A percentile compares a stretch with the other conserved stretches of the same genome.
phyloP scores from a whole-genome alignment of 2,888 invertebrate species.

The Epirrhoe alternata region DNA sequence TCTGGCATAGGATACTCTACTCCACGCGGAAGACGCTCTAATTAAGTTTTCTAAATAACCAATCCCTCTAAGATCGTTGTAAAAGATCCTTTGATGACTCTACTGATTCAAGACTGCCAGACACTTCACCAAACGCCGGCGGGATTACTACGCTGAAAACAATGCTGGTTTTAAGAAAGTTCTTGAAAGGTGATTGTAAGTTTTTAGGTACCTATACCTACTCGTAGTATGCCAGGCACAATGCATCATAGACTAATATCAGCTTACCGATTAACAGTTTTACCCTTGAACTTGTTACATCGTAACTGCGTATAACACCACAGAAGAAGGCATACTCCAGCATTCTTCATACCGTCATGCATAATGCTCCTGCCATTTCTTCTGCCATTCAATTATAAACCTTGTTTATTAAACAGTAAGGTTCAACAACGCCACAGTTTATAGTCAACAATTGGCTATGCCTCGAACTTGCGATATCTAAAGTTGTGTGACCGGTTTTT shows the following conservation, averaged over 20 bases:
- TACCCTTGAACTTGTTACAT: slow-evolving; percentile 39
- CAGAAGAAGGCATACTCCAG: background rate
- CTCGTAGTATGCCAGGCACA: too few species aligned
- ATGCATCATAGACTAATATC: slow-evolving; percentile 17
- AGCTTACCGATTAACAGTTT: slow-evolving; percentile 6
- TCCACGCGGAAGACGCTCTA: too few species aligned
- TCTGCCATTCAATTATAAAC: slow-evolving; percentile 20
- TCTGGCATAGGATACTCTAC: too few species aligned
- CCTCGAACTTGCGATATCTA: slow-evolving; percentile 11
- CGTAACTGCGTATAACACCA: slow-evolving; percentile 33
- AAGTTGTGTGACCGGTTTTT: slow-evolving; percentile 24
- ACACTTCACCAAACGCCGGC: too few species aligned
- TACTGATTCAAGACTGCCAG: too few species aligned
- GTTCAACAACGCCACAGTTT: background rate
- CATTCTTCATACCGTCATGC: slow-evolving; percentile 23
- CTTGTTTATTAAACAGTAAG: slow-evolving; percentile 5
- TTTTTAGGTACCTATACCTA: too few species aligned
- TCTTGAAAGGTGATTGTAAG: background rate
- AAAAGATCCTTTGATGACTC: too few species aligned
- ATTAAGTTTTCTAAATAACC: too few species aligned
- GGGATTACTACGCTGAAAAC: background rate
- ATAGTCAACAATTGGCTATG: slow-evolving; percentile 20
- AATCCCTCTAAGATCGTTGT: too few species aligned
- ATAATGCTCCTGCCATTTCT: slow-evolving; percentile 13
- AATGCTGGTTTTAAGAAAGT: background rate